These are phyloP conservation scores for Taenioides sp. DNA, from an alignment of 2,797 vertebrate genomes.

Conservation along the genomic window DNA sequence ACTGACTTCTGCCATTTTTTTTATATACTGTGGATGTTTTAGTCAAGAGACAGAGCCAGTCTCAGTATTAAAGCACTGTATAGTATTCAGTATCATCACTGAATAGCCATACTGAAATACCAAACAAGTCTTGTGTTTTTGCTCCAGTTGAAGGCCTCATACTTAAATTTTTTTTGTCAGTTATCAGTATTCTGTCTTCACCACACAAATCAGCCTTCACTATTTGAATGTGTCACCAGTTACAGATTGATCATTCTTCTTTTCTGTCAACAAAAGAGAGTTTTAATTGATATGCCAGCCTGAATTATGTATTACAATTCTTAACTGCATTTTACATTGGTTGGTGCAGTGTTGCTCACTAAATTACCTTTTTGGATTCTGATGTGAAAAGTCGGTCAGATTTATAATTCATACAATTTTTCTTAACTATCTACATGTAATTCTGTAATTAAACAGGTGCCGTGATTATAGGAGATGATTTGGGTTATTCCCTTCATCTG, in stretches of 20 bases:
- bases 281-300: not conserved
- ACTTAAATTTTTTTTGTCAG: not conserved
- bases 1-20: constrained; percentile 3
- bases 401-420: not conserved
- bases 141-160: not conserved
- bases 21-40: not conserved
- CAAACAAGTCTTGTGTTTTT: not conserved
- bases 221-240: not conserved
- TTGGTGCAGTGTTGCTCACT: not conserved
- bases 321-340: not conserved
- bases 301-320: not conserved
- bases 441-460: not conserved
- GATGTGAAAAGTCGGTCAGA: not conserved
- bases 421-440: not conserved
- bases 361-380: not conserved
- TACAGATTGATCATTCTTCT: not conserved
- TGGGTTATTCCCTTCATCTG: not conserved
- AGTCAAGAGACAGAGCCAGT: not conserved
- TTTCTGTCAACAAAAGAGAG: not conserved
- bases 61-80: not conserved
- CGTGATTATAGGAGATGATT: not conserved
- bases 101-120: not conserved
- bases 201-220: not conserved
- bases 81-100: not conserved
- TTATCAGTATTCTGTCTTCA: not conserved